These are phyloP conservation scores for Xestobium rufovillosum DNA, from an alignment of 2,888 invertebrate genomes.

Conservation along the genomic window DNA sequence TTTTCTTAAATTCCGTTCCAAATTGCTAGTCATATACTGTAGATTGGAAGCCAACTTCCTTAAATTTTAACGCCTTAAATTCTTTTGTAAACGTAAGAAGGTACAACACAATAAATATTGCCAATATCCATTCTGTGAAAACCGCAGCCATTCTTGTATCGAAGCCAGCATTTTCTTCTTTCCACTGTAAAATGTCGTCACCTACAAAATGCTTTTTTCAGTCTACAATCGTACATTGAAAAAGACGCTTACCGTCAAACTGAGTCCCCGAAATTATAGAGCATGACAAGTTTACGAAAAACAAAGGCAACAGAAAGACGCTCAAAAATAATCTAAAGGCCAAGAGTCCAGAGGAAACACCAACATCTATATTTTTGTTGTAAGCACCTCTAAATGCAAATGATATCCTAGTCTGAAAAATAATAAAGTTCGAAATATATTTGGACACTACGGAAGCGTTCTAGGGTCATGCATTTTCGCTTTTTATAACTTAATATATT, in stretches of 20 bases:
- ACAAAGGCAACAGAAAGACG: conserved; percentile 9
- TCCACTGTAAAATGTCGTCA: conserved; percentile 18
- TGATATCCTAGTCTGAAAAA: conserved; percentile 17
- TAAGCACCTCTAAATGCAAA: conserved; percentile 9
- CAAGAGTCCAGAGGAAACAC: conserved; percentile 10
- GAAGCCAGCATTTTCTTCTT: conserved; percentile 19
- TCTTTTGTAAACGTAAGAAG: conserved; percentile 17
- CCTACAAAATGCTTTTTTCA: too few species aligned
- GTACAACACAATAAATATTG: conserved; percentile 16
- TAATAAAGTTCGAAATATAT: too few species aligned
- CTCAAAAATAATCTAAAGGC: conserved; percentile 14
- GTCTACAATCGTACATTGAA: too few species aligned
- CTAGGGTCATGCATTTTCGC: too few species aligned
- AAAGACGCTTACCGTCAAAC: conserved; percentile 1
- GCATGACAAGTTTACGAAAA: not conserved
- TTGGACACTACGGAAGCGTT: too few species aligned
- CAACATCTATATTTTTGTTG: conserved; percentile 6
- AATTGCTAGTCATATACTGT: too few species aligned
- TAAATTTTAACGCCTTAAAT: conserved; percentile 15
- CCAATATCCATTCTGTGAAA: conserved; percentile 21
- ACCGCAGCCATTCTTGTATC: conserved; percentile 14
- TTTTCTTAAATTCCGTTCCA: too few species aligned
- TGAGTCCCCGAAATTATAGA: conserved; percentile 8
- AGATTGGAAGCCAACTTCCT: too few species aligned
- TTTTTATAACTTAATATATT: too few species aligned